These are phyloP conservation scores for Capromys pilorides DNA, from an alignment of 2,797 vertebrate species.

Conservation along the genomic window DNA sequence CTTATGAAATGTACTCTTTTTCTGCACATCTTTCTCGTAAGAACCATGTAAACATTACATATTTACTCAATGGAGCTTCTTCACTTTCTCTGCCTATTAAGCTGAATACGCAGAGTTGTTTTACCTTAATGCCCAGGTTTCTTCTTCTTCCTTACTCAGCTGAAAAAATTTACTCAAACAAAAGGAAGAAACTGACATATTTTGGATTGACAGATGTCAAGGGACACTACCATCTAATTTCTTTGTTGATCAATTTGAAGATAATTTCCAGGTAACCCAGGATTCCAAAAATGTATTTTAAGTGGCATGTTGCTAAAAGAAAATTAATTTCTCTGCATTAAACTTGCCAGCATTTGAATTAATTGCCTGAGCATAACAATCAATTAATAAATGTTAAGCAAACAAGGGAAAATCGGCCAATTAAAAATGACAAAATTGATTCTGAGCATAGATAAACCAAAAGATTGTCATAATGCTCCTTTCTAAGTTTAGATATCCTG, in stretches of 20 bases:
- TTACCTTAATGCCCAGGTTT: conserved; percentile 50
- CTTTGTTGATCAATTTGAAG: conserved; percentile 82
- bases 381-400: conserved; percentile 87
- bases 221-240: conserved; percentile 80
- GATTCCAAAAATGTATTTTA: conserved; percentile 80
- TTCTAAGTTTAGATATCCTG: conserved; percentile 69
- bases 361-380: conserved; percentile 84
- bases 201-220: conserved; percentile 81
- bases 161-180: conserved; percentile 68
- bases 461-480: conserved; percentile 77
- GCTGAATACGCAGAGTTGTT: background rate
- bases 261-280: conserved; percentile 81
- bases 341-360: conserved; percentile 86
- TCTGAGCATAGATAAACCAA: conserved; percentile 81
- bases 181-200: conserved; percentile 73
- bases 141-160: conserved; percentile 70
- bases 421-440: conserved; percentile 87
- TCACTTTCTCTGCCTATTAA: conserved; percentile 17
- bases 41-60: conserved; percentile 13
- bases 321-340: conserved; percentile 85
- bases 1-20: conserved; percentile 27
- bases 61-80: conserved; percentile 38
- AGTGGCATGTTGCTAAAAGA: conserved; percentile 82
- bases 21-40: conserved; percentile 28
- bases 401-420: conserved; percentile 85